These are phyloP conservation scores for Pomacea maculata DNA, from an alignment of 1,140 invertebrate genomes.

Conservation along the genomic window DNA sequence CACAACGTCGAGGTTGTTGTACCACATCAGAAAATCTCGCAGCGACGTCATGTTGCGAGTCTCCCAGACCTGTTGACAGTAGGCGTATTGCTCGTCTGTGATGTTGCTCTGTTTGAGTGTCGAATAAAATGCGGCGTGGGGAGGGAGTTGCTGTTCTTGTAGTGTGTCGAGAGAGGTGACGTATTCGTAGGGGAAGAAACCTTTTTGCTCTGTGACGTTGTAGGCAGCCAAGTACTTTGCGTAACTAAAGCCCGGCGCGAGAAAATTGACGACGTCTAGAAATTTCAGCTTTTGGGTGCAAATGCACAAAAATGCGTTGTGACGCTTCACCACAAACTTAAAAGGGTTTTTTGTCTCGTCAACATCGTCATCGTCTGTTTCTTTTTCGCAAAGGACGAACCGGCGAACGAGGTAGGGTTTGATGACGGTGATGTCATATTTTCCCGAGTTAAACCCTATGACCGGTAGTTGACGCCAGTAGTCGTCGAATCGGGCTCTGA, in stretches of 20 bases:
- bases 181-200: too few relatives aligned
- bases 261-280: slow-evolving; percentile 32
- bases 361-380: neutral
- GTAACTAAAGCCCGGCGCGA: too few relatives aligned
- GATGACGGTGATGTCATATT: slow-evolving; percentile 33
- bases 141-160: slow-evolving; percentile 27
- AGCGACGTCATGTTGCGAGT: slow-evolving; percentile 31
- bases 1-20: slow-evolving; percentile 34
- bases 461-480: slow-evolving; percentile 20
- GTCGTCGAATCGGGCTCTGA: neutral
- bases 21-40: slow-evolving; percentile 36
- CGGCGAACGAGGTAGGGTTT: slow-evolving; percentile 22
- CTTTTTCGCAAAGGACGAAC: neutral
- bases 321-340: slow-evolving; percentile 23
- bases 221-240: too few relatives aligned
- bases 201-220: too few relatives aligned
- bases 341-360: neutral
- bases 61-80: slow-evolving; percentile 31
- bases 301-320: slow-evolving; percentile 33
- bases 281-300: slow-evolving; percentile 29
- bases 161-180: neutral
- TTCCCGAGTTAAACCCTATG: neutral
- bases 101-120: slow-evolving; percentile 25
- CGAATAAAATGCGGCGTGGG: slow-evolving; percentile 29
- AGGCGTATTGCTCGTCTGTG: slow-evolving; percentile 27